Conservation (phyloP, 2,888 invertebrate species). For the Listrodromus nycthemerus region DNA sequence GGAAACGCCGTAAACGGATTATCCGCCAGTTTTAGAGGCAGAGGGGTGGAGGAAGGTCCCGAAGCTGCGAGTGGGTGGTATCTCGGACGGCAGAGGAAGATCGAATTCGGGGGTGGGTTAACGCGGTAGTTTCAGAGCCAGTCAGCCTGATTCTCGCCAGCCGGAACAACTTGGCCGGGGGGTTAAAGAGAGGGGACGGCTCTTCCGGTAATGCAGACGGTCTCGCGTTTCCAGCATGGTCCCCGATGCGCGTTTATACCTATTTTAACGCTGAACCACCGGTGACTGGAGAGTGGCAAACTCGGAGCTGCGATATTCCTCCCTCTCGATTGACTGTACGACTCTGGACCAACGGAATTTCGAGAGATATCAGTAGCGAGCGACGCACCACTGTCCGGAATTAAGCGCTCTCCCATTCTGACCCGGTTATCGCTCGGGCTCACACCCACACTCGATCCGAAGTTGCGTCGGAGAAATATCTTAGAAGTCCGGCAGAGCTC, state of each 20-base stretch:
- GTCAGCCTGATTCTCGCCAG: slow-evolving; percentile 43
- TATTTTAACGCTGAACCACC: slow-evolving; percentile 35
- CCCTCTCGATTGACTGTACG: slow-evolving; percentile 23
- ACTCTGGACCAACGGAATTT: slow-evolving; percentile 41
- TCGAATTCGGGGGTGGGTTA: slow-evolving; percentile 48
- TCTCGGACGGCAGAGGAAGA: slow-evolving; percentile 44
- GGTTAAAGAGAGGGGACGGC: slow-evolving; percentile 10
- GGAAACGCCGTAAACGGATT: slow-evolving; percentile 79
- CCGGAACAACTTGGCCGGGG: slow-evolving; percentile 38
- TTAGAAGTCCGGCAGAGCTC: not conserved
- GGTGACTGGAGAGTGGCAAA: slow-evolving; percentile 36
- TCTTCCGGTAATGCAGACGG: slow-evolving; percentile 57
- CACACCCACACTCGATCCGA: not conserved
- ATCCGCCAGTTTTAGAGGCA: slow-evolving; percentile 74
- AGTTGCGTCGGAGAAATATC: slow-evolving; percentile 5
- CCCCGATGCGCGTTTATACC: slow-evolving; percentile 42
- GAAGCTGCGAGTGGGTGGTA: slow-evolving; percentile 32
- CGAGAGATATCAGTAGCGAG: slow-evolving; percentile 39
- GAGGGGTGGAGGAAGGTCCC: slow-evolving; percentile 55
- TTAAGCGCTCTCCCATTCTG: slow-evolving; percentile 57
- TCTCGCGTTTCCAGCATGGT: slow-evolving; percentile 30
- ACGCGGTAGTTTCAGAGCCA: slow-evolving; percentile 13
- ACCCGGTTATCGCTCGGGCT: slow-evolving; percentile 25
- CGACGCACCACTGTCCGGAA: slow-evolving; percentile 23
- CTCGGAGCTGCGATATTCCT: slow-evolving; percentile 58